These are phyloP conservation scores for Heterodera carotae DNA, from an alignment of 1,140 invertebrate genomes.

Conservation along the genomic window DNA sequence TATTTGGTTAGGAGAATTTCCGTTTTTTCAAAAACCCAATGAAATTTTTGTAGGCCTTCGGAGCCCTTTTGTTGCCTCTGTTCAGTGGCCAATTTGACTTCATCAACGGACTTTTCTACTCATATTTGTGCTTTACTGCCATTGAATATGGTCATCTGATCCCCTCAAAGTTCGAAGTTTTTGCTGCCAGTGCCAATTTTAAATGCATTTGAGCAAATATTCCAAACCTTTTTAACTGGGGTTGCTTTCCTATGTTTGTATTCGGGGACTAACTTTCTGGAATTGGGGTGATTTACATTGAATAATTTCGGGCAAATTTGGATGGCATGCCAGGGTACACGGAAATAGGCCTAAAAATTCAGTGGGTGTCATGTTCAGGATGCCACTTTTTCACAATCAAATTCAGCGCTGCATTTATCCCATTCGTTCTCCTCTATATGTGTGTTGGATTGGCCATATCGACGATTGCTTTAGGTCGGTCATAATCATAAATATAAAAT, in stretches of 20 bases:
- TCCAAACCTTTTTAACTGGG: too few species aligned
- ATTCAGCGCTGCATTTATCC: slow-evolving; percentile 46
- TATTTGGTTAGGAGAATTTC: slow-evolving; percentile 40
- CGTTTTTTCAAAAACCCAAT: background rate
- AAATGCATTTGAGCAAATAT: too few species aligned
- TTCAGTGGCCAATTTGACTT: slow-evolving; percentile 53
- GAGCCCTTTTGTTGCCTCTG: slow-evolving; percentile 48
- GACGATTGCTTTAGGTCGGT: slow-evolving; percentile 53
- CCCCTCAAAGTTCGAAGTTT: slow-evolving; percentile 42
- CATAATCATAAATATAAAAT: too few species aligned
- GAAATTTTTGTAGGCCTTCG: slow-evolving; percentile 35
- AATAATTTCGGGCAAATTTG: too few species aligned
- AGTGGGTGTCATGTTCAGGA: too few species aligned
- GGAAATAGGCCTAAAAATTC: too few species aligned
- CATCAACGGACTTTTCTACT: slow-evolving; percentile 51
- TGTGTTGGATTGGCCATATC: slow-evolving; percentile 48
- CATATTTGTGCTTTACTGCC: slow-evolving; percentile 50
- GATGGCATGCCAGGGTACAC: too few species aligned
- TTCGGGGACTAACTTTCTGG: too few species aligned
- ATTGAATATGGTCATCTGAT: slow-evolving; percentile 51
- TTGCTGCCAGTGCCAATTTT: slow-evolving; percentile 26
- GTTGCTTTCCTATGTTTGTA: too few species aligned
- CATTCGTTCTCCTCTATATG: slow-evolving; percentile 52
- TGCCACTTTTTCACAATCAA: too few species aligned
- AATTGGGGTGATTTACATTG: too few species aligned